Evolutionary conservation across 2,113 vertebrate genomes (phyloP).

Genomic region (Oryzias melastigma): DNA sequence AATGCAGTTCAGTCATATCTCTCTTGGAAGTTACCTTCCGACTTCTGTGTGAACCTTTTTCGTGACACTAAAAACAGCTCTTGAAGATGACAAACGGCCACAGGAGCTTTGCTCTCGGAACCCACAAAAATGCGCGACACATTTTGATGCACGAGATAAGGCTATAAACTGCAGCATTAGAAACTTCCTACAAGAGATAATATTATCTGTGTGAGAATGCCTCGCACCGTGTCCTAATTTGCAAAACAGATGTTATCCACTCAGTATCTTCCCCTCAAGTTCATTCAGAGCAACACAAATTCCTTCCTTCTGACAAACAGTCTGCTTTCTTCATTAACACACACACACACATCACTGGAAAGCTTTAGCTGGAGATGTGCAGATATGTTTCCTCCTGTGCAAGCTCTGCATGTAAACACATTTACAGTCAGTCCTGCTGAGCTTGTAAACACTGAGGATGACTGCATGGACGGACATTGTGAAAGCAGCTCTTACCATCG

Average conservation of each 20-base stretch:
- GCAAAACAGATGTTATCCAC: constrained; percentile 70
- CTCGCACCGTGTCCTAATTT: constrained; percentile 53
- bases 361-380: constrained; percentile 39
- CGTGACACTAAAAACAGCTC: neutral
- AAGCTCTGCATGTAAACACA: constrained; percentile 25
- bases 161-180: constrained; percentile 37
- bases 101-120: neutral
- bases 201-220: constrained; percentile 65
- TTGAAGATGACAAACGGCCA: neutral
- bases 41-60: neutral
- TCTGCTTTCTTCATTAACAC: constrained; percentile 68
- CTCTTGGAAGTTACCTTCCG: neutral
- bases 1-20: neutral
- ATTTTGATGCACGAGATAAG: constrained; percentile 18
- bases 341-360: constrained; percentile 12
- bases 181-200: constrained; percentile 56
- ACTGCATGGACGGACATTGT: constrained; percentile 29
- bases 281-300: constrained; percentile 71
- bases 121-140: constrained; percentile 16
- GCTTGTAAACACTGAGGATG: constrained; percentile 12
- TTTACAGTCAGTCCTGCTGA: constrained; percentile 10
- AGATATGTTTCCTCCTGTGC: constrained; percentile 26
- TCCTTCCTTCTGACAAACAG: constrained; percentile 70
- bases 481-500: constrained; percentile 70
- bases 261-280: constrained; percentile 72